Base-by-base conservation (phyloP, 2,113 vertebrate genomes). In the Petroica traversi region DNA sequence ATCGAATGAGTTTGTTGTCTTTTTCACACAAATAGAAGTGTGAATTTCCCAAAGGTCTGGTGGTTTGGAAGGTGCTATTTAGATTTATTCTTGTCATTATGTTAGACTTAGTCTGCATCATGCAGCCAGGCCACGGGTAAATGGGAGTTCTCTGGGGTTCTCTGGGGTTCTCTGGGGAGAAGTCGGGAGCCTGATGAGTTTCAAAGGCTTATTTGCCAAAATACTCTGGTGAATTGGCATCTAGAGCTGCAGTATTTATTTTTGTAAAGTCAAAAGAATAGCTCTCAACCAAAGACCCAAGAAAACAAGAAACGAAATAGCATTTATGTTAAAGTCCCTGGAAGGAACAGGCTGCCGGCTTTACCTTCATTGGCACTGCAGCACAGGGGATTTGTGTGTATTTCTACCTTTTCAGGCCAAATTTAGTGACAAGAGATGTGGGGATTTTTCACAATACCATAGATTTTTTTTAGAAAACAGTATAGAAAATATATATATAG, bases 11-110 rank as follows among this genome's bases (percentile, higher is more conserved):
- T 62, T 58, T 93, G 66, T 63, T 90, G 63, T 79, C 63, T 94
- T 92, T 85, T 77, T 82, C 83, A 63, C 59, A 61, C 29, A 33
- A 57, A 57, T 18, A 61, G 52, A 74, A 78, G 33, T 49, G 59
- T 85, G 92, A 92, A 92, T 94, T 97, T 97, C 82, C 91, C 92
- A 85, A 61, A 88, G 85, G 72, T 41, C 75, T 77, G 28, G 75
- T 71, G 80, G 64, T 78, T 84, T 89, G 68, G 89, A 91, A 91
- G 76, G 80, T 1, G 19, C 59, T 93, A 54, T 94, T 97, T 83
- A 73, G 88, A 92, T 93, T 92, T 93, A 76, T 81, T 90, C 58
- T 69, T 66, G 36, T 67, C 61, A 40, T 87, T 87, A 51, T 46
- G 58, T 85, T 61, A 54, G 77, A 41, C 66, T 55, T 31, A 19